phyloP scores from a whole-genome alignment of 2,797 vertebrate genomes.

The Pygocentrus nattereri region DNA sequence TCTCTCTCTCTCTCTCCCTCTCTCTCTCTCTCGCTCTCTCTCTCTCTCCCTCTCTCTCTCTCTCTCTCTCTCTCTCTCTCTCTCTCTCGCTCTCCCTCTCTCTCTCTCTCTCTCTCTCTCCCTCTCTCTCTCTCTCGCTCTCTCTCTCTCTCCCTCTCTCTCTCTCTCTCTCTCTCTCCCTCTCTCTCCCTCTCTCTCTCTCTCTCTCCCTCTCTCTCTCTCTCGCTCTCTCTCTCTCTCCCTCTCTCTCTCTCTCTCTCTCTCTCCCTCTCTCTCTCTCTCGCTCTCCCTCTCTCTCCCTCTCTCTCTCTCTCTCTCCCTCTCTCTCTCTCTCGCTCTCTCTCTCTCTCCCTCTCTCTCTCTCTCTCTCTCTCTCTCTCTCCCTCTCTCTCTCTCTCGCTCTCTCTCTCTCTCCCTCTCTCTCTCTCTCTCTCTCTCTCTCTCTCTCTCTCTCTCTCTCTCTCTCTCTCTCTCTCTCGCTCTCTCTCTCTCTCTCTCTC shows the following conservation, averaged over 20 bases:
- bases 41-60: constrained; percentile 79
- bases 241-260: neutral
- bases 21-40: too few species aligned
- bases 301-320: neutral
- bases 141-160: too few species aligned
- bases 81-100: neutral
- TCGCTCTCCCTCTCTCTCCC: neutral
- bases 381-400: too few species aligned
- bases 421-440: neutral
- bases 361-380: neutral
- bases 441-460: constrained; percentile 56
- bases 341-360: too few species aligned
- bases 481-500: too few species aligned
- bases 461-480: too few species aligned
- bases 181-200: too few species aligned
- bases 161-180: neutral
- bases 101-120: neutral
- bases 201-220: too few species aligned
- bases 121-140: too few species aligned
- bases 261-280: neutral
- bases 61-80: neutral
- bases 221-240: neutral
- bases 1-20: too few species aligned
- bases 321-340: too few species aligned
- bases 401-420: too few species aligned